phyloP scores from a whole-genome alignment of 2,797 vertebrate species.

The Helarctos malayanus region DNA sequence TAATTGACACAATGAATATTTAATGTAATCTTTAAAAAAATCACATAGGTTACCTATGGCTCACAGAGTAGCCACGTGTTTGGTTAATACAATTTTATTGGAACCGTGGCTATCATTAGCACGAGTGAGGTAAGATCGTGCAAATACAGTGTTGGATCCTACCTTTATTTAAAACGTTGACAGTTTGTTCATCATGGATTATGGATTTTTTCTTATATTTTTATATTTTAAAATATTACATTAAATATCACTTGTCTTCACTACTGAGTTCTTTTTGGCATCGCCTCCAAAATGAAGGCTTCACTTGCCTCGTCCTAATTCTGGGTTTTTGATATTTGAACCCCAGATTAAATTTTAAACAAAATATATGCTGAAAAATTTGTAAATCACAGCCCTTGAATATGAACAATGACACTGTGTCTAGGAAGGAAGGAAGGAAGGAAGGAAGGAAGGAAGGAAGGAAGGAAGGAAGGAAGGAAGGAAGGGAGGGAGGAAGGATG shows the following conservation, averaged over 20 bases:
- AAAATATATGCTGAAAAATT: background rate
- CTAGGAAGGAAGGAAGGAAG: background rate
- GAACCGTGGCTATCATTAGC: rapidly evolving
- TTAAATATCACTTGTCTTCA: background rate
- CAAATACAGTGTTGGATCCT: background rate
- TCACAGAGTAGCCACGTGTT: background rate
- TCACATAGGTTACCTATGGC: background rate
- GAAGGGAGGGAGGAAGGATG: background rate
- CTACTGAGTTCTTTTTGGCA: background rate
- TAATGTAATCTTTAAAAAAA: background rate
- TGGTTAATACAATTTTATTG: background rate
- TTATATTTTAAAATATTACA: background rate
- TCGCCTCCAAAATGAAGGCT: background rate
- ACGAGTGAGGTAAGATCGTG: rapidly evolving
- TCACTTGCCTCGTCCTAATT: background rate
- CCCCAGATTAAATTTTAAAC: background rate
- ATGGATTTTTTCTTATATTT: background rate
- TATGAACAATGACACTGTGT: background rate
- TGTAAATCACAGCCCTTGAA: background rate
- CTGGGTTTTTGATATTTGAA: background rate
- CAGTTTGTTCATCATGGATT: background rate
- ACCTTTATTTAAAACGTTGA: background rate
- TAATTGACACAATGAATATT: background rate
- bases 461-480: rapidly evolving
- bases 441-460: background rate